Evolutionary conservation across 2,113 vertebrate genomes (phyloP), one percentile per base, ranked within the genome.

Genomic region (Glareola pratincola): DNA sequence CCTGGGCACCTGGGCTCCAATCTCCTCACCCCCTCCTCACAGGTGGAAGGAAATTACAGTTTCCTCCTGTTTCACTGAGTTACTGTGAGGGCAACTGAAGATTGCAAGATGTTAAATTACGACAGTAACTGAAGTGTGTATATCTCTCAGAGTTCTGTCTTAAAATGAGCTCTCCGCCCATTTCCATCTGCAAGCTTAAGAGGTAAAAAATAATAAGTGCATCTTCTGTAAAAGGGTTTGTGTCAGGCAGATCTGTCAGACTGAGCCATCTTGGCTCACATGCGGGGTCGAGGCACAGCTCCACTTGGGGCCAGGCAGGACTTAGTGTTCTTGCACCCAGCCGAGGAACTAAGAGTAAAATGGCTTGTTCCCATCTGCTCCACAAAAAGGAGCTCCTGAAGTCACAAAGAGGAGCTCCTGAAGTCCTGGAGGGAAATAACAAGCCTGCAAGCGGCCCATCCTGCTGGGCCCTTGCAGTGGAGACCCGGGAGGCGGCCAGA

Each of bases 181-280:
- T 76, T 90, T 85, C 32, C 26, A 32, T 41, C 34, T 78, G 53
- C 48, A 79, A 64, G 17, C 48, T 45, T 75, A 59, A 67, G 27
- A 7, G 16, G 34, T 1, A 13, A 27, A 36, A 62, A 26, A 48
- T 14, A 29, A 50, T 14, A 18, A 48, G 60, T 4, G 2, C 15
- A 41, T 60, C 37, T 89, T 32, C 34, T 73, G 5, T 71, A 50
- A 60, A 77, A 81, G 26, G 22, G 54, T 92, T 67, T 86, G 36
- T 54, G 51, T 36, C 41, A 86, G 51, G 54, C 34, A 10, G 34
- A 57, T 69, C 53, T 51, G 34, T 85, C 56, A 62, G 66, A 41
- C 32, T 57, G 12, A 2, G 10, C 19, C 15, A 6, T 16, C 69
- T 64, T 26, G 3, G 13, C 13, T 32, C 34, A 10, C 0, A 2